Base-by-base conservation (phyloP, 2,113 vertebrate genomes). In the Todiramphus saurophagus region DNA sequence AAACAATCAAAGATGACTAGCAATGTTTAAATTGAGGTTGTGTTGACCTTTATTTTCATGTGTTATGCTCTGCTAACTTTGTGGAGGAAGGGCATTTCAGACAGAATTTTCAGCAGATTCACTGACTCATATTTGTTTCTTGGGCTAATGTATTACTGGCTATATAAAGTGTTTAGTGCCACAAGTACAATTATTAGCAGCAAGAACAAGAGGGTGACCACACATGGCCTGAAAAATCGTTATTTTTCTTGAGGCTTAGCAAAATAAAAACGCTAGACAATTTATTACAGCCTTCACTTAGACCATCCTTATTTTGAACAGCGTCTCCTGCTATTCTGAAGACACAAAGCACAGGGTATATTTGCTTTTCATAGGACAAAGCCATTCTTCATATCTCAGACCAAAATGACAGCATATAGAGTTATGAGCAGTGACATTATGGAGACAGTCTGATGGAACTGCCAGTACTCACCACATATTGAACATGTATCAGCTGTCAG, bases 1-100 rank as follows among this genome's bases (percentile, higher is more conserved):
- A 90, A 33, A 16, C 58, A 94, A 90, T 69, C 87, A 90, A 89
- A 84, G 64, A 82, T 0, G 0, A 67, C 56, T n/a, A 83, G 23
- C 17, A 23, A 6, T 53, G 58, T 37, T 82, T 62, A 88, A 88
- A 46, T 2, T 51, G 44, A 31, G 41, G 51, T 68, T 87, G 35
- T 5, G 2, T 59, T 97, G 74, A 97, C 77, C 91, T 95, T 95
- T 94, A 86, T 92, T 97, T 95, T 96, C 63, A 73, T 95, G 51
- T 69, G 67, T 80, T 92, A 64, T 63, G 75, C 80, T 96, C 78
- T 82, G 24, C 39, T 94, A 58, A 64, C 31, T 96, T 94, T 86
- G 35, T 93, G 77, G 62, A 83, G 64, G 67, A 79, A 53, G 62
- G 43, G 33, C 13, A 3, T 83, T 94, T 93, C 67, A 84, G 62